These are phyloP conservation scores for Marisa cornuarietis DNA, from an alignment of 1,140 invertebrate genomes.

Conservation along the genomic window DNA sequence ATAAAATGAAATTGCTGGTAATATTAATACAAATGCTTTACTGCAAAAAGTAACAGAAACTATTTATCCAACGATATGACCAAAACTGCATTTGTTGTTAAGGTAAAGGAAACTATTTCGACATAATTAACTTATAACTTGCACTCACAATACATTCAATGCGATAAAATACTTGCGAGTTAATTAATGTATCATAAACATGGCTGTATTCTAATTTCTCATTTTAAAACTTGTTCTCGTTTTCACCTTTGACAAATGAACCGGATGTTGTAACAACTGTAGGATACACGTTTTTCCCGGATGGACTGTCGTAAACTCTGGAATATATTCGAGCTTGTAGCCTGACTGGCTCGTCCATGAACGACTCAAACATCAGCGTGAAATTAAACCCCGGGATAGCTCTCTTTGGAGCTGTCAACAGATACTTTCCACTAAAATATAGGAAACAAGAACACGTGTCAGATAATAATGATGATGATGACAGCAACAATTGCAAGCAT, in stretches of 20 bases:
- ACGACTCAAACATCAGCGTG: conserved; percentile 15
- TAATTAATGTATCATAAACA: too few relatives aligned
- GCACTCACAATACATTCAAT: too few relatives aligned
- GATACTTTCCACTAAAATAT: conserved; percentile 2
- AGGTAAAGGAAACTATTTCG: too few relatives aligned
- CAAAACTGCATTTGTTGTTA: too few relatives aligned
- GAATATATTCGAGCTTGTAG: not conserved
- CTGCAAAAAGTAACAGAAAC: too few relatives aligned
- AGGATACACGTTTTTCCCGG: not conserved
- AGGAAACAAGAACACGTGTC: not conserved
- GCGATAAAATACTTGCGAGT: too few relatives aligned
- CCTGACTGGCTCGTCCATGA: not conserved
- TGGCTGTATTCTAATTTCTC: too few relatives aligned
- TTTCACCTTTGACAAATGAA: not conserved
- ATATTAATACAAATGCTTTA: too few relatives aligned
- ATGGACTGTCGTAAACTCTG: not conserved
- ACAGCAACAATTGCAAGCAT: too few relatives aligned
- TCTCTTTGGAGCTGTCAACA: not conserved
- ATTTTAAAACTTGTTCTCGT: not conserved
- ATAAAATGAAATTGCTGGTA: too few relatives aligned
- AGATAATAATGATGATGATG: not conserved
- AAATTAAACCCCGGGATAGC: conserved; percentile 15
- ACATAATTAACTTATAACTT: too few relatives aligned
- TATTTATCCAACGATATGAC: too few relatives aligned
- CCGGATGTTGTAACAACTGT: not conserved